A percentile compares a stretch with the other conserved stretches of the same genome.
Evolutionary conservation across 2,113 vertebrate species (phyloP).

Genomic region (Chloropsis hardwickii): DNA sequence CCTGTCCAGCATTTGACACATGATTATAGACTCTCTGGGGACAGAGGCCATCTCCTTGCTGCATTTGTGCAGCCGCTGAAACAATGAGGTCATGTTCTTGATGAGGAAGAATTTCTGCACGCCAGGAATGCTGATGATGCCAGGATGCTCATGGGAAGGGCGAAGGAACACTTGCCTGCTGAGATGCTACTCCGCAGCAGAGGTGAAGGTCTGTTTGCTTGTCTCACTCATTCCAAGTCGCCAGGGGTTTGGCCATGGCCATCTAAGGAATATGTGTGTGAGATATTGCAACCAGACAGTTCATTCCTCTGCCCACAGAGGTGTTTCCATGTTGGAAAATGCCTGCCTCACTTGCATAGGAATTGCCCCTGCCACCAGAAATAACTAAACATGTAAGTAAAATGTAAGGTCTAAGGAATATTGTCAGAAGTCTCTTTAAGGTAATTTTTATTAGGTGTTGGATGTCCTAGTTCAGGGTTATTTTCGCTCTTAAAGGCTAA

Average conservation of each 20-base stretch:
- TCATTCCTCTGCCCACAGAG: neutral
- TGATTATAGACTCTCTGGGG: slow-evolving; percentile 11
- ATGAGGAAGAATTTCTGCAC: neutral
- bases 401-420: neutral
- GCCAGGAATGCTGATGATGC: neutral
- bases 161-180: neutral
- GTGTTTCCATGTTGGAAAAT: neutral
- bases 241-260: neutral
- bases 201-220: neutral
- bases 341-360: neutral
- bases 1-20: slow-evolving; percentile 28
- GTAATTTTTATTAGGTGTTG: slow-evolving; percentile 38
- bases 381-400: neutral
- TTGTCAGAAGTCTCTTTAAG: neutral
- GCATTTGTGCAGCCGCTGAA: slow-evolving; percentile 6
- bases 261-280: neutral
- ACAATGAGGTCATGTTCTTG: slow-evolving; percentile 33
- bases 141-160: neutral
- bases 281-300: neutral
- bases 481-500: slow-evolving; percentile 8
- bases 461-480: neutral
- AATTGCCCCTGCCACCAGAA: neutral
- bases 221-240: neutral
- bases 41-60: slow-evolving; percentile 15
- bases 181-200: neutral